Base-by-base conservation (phyloP, 2,797 vertebrate species). In the Erpetoichthys calabaricus region DNA sequence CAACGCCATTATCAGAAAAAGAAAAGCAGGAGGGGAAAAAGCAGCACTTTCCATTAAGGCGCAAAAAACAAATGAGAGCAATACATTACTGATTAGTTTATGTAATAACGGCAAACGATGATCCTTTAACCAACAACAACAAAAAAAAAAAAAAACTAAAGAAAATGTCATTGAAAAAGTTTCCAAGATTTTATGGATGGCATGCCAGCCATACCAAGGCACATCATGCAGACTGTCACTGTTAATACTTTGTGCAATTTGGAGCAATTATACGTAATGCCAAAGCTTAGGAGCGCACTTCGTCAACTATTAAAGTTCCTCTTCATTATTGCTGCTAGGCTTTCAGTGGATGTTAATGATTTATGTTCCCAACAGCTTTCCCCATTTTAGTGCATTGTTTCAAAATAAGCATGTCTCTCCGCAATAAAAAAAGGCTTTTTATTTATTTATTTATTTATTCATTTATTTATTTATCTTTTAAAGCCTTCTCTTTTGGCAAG, bases 181-280 rank as follows among this genome's bases (percentile, higher is more conserved):
- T 80, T 82, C 75, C 71, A 43, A 54, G 53, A 41, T 54, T 54
- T 54, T 8, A 54, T 42, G 44, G 53, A 7, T 4, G 8, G 53
- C 53, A 5, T 54, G 41, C 53, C 41, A 5, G 2, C 41, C 6
- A 54, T 54, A 7, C 53, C 7, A n/a, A 42, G 44, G 5, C 53
- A 54, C 5, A 54, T 44, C 42, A 54, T 54, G 53, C 76, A 84
- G 83, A 81, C 84, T 84, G 76, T 84, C 81, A 82, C 75, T 84
- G 80, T 85, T 80, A 82, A 80, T 81, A 82, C 71, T 76, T 81
- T 78, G 81, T 79, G 79, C 79, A 77, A 75, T 79, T 76, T 75
- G 68, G 68, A 68, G 68, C 85, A 84, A 85, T 78, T 75, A 81
- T 78, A 77, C 45, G 25, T 58, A 58, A 58, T 45, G 45, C 57